Evolutionary conservation across 2,113 vertebrate species (phyloP).

Genomic region (Aegotheles bennettii): DNA sequence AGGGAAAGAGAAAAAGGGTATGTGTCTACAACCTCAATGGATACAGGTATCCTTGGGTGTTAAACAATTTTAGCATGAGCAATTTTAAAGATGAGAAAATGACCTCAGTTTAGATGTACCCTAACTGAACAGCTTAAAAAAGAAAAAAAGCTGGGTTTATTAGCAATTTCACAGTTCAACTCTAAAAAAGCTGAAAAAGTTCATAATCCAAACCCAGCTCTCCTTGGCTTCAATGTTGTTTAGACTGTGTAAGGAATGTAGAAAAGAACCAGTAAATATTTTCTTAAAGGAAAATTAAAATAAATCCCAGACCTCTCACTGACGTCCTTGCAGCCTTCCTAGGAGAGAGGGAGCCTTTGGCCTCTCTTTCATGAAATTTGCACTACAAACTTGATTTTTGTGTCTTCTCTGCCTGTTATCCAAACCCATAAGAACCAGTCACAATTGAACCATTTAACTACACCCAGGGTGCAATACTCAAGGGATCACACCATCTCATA

Average conservation of each 20-base stretch:
- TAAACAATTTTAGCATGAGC: neutral
- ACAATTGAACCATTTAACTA: neutral
- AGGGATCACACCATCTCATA: neutral
- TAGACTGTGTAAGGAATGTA: slow-evolving; percentile 27
- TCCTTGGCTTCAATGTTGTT: slow-evolving; percentile 31
- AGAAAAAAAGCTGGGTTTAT: neutral
- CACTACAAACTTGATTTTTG: neutral
- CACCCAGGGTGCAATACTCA: neutral
- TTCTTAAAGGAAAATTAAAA: neutral
- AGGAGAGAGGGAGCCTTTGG: neutral
- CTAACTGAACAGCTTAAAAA: neutral
- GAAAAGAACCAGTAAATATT: slow-evolving; percentile 46
- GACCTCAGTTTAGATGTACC: neutral
- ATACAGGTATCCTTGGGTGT: neutral
- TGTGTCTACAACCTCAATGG: neutral
- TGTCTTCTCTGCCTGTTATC: neutral
- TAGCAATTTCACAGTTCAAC: neutral
- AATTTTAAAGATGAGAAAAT: neutral
- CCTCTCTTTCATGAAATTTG: neutral
- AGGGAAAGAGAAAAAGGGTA: neutral
- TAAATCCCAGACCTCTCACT: neutral
- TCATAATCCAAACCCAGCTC: neutral
- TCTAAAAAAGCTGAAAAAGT: neutral
- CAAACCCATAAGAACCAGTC: neutral
- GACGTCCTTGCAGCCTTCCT: neutral